Conservation (phyloP, 1,140 invertebrate genomes). For the Papilio machaon region DNA sequence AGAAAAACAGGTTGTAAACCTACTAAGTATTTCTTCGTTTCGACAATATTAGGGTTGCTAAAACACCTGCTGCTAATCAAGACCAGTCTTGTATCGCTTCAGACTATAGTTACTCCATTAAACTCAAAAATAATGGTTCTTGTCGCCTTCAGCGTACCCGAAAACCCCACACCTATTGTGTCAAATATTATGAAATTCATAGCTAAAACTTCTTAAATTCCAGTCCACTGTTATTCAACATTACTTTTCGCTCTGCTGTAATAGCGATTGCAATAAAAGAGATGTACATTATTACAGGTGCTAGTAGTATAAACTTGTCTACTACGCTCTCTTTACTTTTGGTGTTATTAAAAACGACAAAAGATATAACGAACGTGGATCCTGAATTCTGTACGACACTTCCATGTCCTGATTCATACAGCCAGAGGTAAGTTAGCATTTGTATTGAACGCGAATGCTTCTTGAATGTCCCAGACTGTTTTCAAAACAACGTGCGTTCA, state of each 20-base stretch:
- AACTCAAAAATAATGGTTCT: too few species aligned
- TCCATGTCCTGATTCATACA: conserved; percentile 59
- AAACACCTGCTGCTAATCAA: too few species aligned
- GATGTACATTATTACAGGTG: conserved; percentile 51
- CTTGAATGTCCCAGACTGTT: background rate
- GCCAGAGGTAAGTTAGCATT: conserved; percentile 54
- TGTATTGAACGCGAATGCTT: background rate
- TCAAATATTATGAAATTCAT: background rate
- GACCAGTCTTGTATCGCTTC: too few species aligned
- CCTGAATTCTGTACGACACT: conserved; percentile 42
- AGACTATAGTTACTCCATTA: too few species aligned
- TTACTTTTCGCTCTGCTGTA: background rate
- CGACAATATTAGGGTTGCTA: too few species aligned
- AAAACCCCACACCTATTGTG: background rate
- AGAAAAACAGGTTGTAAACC: too few species aligned
- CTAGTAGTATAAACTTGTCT: conserved; percentile 56
- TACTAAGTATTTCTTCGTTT: too few species aligned
- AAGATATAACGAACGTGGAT: conserved; percentile 49
- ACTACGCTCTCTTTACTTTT: conserved; percentile 61
- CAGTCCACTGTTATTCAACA: background rate
- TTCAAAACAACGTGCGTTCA: too few species aligned
- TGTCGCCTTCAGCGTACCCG: background rate
- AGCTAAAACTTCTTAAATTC: background rate
- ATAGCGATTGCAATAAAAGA: background rate
- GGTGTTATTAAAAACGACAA: conserved; percentile 59